Base-by-base conservation (phyloP, 2,888 invertebrate species). In the Dermolepida albohirtum region DNA sequence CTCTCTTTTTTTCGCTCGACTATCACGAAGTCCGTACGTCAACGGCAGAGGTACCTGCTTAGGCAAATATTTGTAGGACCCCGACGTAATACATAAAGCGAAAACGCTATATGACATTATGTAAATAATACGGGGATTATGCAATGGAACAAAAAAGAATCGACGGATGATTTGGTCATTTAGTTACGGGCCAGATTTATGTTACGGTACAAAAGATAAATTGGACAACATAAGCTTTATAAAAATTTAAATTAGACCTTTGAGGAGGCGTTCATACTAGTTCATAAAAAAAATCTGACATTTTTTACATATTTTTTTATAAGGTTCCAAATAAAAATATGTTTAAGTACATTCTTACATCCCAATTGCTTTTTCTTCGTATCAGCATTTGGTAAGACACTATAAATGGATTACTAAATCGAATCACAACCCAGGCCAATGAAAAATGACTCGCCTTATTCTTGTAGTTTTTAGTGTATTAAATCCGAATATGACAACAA, bases 81-180 rank as follows among this genome's bases (percentile, higher is more conserved):
- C 14, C 14, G 59, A 6, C 29, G 6, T 8, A 49, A 62, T 62
- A 34, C 39, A 34, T 39, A 62, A 34, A 44, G 12, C n/a, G 29
- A 62, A 34, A 62, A 47, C 14, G 39, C 16, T 16, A 47, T n/a
- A n/a, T 16, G 14, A 39, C 59, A 34, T 49, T 62, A 62, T 62
- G 59, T 43, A 62, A 62, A 62, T 62, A 49, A 6, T 44, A 62
- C 10, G 27, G 57, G 47, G 34, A 62, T 62, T 62, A 62, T 62
- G 59, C 59, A 62, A 62, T 34, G 59, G 47, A 2, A 39, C 14
- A 34, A 43, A 11, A 27, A 44, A n/a, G n/a, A n/a, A 27, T 41
- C 43, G 43, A 57, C 22, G 57, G 27, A 43, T 59, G 44, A 27
- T 17, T 17, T 27, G 57, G 57, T 59, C 57, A 59, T 43, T 59